Evolutionary conservation across 2,113 vertebrate species (phyloP).

Genomic region (Coracopsis vasa): DNA sequence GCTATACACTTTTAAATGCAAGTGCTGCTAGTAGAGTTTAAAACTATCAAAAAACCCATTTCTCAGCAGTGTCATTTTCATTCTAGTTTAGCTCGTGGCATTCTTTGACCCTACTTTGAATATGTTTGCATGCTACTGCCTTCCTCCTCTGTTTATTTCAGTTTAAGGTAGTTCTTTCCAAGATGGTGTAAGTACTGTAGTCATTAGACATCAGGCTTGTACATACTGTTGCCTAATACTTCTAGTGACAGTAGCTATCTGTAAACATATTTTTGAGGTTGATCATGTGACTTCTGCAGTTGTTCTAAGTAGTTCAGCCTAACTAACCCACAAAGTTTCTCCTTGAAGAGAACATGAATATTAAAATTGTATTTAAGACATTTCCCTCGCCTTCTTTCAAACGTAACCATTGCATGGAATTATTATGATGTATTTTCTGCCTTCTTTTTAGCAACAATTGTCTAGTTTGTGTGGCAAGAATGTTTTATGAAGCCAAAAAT

Average conservation of each 20-base stretch:
- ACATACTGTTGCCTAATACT: background rate
- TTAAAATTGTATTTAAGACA: background rate
- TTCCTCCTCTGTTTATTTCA: background rate
- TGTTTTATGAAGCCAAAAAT: background rate
- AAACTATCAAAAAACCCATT: background rate
- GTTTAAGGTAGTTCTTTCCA: background rate
- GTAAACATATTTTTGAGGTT: background rate
- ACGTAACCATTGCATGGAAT: background rate
- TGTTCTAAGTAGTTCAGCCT: background rate
- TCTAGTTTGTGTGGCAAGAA: background rate
- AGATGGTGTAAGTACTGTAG: background rate
- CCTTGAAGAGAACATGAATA: background rate
- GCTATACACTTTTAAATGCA: background rate
- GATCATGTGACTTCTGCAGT: background rate
- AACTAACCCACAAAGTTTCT: background rate
- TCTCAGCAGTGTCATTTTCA: background rate
- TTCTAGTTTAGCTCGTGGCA: background rate
- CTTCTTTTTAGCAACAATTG: background rate
- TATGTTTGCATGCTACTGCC: background rate
- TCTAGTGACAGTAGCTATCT: background rate
- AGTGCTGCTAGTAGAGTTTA: background rate
- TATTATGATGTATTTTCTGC: background rate
- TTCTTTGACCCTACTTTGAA: background rate
- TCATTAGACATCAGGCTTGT: background rate
- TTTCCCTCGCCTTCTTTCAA: background rate